phyloP scores from a whole-genome alignment of 2,888 invertebrate genomes.

The Hirtodrosophila alboralis region DNA sequence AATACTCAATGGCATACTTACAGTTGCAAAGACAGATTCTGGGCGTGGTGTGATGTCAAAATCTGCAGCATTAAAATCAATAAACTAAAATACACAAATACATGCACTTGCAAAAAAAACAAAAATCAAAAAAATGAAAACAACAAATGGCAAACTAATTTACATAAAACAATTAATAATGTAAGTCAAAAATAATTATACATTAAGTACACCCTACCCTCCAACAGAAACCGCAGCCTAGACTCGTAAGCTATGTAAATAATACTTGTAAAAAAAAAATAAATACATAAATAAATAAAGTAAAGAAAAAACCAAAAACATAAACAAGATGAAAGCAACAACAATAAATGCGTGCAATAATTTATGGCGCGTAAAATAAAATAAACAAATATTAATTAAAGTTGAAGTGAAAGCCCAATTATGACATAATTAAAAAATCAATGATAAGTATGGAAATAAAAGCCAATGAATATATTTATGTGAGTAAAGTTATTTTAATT shows the following conservation, averaged over 20 bases:
- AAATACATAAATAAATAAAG: slow-evolving; percentile 9
- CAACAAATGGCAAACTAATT: slow-evolving; percentile 58
- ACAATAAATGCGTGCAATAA: slow-evolving; percentile 43
- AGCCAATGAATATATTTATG: slow-evolving; percentile 46
- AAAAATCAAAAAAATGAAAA: too few relatives aligned
- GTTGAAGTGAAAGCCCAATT: slow-evolving; percentile 43
- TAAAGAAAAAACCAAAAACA: slow-evolving; percentile 8
- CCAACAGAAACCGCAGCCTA: slow-evolving; percentile 68
- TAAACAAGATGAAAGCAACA: slow-evolving; percentile 32
- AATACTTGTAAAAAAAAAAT: slow-evolving; percentile 66
- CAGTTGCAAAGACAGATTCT: slow-evolving; percentile 6
- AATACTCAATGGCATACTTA: slow-evolving; percentile 22
- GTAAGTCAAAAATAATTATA: slow-evolving; percentile 69
- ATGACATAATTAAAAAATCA: slow-evolving; percentile 44
- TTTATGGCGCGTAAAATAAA: slow-evolving; percentile 24
- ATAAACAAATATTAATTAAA: slow-evolving; percentile 63
- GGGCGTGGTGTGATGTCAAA: slow-evolving; percentile 30
- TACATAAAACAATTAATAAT: slow-evolving; percentile 68
- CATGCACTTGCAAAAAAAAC: slow-evolving; percentile 53
- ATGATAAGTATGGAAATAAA: slow-evolving; percentile 42
- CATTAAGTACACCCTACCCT: slow-evolving; percentile 77
- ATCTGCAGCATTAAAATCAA: slow-evolving; percentile 50
- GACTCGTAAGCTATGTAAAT: slow-evolving; percentile 72
- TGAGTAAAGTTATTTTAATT: slow-evolving; percentile 54
- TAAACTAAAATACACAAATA: slow-evolving; percentile 61